Conservation (phyloP, 2,113 vertebrate genomes). For the Chinchilla lanigera region DNA sequence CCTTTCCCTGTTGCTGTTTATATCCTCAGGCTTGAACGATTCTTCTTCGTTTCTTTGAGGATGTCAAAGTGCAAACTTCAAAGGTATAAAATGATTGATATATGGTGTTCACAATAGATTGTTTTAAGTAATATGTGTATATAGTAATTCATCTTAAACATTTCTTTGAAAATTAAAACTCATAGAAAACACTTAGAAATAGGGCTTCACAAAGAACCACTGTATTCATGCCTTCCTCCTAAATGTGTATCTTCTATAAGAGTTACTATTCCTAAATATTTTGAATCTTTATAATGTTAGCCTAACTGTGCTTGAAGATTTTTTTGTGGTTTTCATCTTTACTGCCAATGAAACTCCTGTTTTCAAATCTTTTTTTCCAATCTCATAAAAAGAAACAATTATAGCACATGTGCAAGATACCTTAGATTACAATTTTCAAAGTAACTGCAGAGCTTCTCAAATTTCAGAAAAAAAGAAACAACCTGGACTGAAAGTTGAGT, state of each 20-base stretch:
- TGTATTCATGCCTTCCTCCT: neutral
- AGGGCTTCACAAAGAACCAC: slow-evolving; percentile 29
- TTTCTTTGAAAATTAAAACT: slow-evolving; percentile 67
- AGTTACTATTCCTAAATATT: neutral
- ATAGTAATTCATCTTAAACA: slow-evolving; percentile 47
- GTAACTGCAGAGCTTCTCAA: neutral
- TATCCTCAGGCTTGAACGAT: slow-evolving; percentile 54
- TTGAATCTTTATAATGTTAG: slow-evolving; percentile 8
- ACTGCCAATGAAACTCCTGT: neutral
- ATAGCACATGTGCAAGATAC: neutral
- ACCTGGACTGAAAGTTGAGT: neutral
- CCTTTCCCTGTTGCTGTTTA: slow-evolving; percentile 54
- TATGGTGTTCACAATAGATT: slow-evolving; percentile 53
- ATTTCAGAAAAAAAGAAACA: neutral
- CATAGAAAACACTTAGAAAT: slow-evolving; percentile 42
- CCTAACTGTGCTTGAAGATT: neutral
- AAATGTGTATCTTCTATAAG: neutral
- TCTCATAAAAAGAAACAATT: slow-evolving; percentile 24
- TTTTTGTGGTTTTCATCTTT: neutral
- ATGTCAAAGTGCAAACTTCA: slow-evolving; percentile 72
- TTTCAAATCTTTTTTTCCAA: neutral
- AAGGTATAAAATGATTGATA: slow-evolving; percentile 71
- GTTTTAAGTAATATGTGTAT: slow-evolving; percentile 44
- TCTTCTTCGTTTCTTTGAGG: slow-evolving; percentile 70
- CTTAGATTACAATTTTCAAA: neutral